These are phyloP conservation scores for Drosophila emarginata DNA, from an alignment of 2,888 invertebrate genomes.

Conservation along the genomic window DNA sequence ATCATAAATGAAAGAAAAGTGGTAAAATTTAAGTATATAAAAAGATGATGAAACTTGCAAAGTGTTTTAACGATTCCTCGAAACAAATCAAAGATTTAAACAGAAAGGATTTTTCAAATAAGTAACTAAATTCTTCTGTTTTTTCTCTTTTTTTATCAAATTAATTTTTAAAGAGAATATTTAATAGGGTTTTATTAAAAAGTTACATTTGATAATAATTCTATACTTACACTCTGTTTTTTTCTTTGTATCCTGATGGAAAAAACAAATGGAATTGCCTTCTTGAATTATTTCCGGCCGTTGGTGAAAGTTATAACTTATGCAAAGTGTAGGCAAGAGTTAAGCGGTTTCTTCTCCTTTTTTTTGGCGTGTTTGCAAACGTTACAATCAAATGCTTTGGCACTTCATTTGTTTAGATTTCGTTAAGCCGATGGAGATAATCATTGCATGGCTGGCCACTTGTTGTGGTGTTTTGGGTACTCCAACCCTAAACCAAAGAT, in stretches of 20 bases:
- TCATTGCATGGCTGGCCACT: slow-evolving; percentile 23
- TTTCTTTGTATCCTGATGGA: neutral
- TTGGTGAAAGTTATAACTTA: neutral
- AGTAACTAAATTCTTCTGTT: too few species aligned
- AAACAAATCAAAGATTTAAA: neutral
- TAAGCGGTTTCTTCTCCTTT: neutral
- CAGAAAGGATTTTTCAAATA: neutral
- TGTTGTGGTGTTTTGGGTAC: slow-evolving; percentile 34
- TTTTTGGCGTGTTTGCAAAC: slow-evolving; percentile 28
- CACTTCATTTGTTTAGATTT: slow-evolving; percentile 54
- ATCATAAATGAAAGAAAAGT: too few species aligned
- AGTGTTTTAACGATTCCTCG: too few species aligned
- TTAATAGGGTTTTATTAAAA: too few species aligned
- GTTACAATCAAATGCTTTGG: slow-evolving; percentile 41
- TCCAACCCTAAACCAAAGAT: slow-evolving; percentile 15
- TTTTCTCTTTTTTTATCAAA: too few species aligned
- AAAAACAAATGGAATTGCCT: neutral
- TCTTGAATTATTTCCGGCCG: neutral
- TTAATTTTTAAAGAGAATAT: too few species aligned
- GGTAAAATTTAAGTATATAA: too few species aligned
- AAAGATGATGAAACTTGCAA: too few species aligned
- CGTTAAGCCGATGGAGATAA: slow-evolving; percentile 34
- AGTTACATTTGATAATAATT: neutral
- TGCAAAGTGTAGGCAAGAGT: neutral
- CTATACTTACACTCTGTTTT: neutral